These are phyloP conservation scores for Ips nitidus DNA, from an alignment of 1,140 invertebrate genomes.

Conservation along the genomic window DNA sequence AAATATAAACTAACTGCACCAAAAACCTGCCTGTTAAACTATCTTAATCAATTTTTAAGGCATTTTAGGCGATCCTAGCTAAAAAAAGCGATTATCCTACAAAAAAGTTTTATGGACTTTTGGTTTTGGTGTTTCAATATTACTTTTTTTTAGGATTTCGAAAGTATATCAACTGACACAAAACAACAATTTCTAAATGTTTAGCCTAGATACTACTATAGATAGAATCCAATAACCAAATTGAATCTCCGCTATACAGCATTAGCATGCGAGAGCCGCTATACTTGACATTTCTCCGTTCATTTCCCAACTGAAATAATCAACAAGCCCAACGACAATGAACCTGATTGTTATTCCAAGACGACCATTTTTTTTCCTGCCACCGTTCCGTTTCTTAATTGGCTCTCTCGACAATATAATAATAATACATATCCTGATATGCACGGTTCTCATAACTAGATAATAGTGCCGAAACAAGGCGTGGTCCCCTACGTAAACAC, in stretches of 20 bases:
- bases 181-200: too few relatives aligned
- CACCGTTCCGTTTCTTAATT: slow-evolving; percentile 22
- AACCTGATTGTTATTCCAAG: slow-evolving; percentile 29
- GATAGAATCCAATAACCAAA: neutral
- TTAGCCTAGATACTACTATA: neutral
- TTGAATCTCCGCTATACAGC: too few relatives aligned
- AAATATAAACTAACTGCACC: too few relatives aligned
- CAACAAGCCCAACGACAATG: slow-evolving; percentile 28
- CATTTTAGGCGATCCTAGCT: too few relatives aligned
- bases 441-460: slow-evolving; percentile 27
- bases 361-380: slow-evolving; percentile 12
- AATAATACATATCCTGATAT: slow-evolving; percentile 20
- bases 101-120: too few relatives aligned
- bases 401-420: slow-evolving; percentile 17
- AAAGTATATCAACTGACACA: too few relatives aligned
- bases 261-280: too few relatives aligned
- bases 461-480: slow-evolving; percentile 4
- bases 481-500: slow-evolving; percentile 20
- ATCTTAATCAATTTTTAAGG: too few relatives aligned
- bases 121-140: too few relatives aligned
- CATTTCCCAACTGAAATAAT: slow-evolving; percentile 20
- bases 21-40: too few relatives aligned
- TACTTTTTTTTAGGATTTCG: too few relatives aligned
- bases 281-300: slow-evolving; percentile 18
- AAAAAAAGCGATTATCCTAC: too few relatives aligned